Evolutionary conservation across 2,888 invertebrate genomes (phyloP).

Genomic region (Arge pagana): DNA sequence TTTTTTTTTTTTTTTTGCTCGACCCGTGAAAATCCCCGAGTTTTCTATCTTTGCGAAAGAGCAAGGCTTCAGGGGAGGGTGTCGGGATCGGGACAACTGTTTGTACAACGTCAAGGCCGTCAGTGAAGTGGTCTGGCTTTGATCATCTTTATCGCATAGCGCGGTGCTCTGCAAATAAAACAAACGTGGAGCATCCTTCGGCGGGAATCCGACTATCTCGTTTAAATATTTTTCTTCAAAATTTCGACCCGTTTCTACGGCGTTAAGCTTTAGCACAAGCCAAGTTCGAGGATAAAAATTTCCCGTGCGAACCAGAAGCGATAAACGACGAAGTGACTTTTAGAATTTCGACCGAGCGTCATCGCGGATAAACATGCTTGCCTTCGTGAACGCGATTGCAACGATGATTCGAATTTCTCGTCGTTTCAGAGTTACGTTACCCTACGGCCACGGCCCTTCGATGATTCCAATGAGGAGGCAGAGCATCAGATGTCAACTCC

Average conservation of each 20-base stretch:
- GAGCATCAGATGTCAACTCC: conserved; percentile 80
- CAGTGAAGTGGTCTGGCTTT: conserved; percentile 20
- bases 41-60: conserved; percentile 1
- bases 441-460: conserved; percentile 55
- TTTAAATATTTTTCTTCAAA: conserved; percentile 51
- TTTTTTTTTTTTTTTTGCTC: neutral
- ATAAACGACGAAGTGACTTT: no score
- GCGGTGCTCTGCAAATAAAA: conserved; percentile 35
- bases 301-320: no score
- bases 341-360: no score
- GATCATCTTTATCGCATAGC: conserved; percentile 27
- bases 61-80: no score
- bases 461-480: conserved; percentile 57
- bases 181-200: conserved; percentile 36
- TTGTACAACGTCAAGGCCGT: conserved; percentile 17
- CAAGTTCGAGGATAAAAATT: neutral
- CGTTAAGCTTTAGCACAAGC: neutral
- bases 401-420: no score
- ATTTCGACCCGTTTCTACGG: conserved; percentile 33
- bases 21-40: neutral
- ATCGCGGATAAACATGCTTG: no score
- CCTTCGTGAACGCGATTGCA: no score
- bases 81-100: conserved; percentile 9
- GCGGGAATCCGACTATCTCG: conserved; percentile 40
- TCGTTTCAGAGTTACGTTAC: conserved; percentile 49